Conservation (phyloP, 1,140 invertebrate genomes). For the Pollicipes pollicipes region DNA sequence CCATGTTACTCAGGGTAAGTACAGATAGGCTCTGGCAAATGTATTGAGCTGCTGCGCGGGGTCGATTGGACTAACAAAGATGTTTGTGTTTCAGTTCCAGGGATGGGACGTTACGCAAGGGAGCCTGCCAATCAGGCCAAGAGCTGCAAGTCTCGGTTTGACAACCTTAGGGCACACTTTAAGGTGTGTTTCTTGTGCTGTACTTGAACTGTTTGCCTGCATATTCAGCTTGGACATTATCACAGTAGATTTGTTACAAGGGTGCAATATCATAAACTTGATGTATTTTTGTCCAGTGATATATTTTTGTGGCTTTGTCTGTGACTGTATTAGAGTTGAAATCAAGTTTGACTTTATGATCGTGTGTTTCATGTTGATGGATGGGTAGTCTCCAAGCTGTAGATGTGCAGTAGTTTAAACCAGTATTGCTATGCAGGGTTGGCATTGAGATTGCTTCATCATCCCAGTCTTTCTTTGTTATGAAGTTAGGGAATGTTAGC, state of each 20-base stretch:
- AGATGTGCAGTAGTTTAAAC: not conserved
- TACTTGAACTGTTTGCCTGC: not conserved
- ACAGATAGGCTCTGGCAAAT: too few relatives aligned
- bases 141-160: conserved; percentile 94
- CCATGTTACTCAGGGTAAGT: too few relatives aligned
- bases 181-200: conserved; percentile 25
- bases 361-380: not conserved
- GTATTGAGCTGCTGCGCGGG: too few relatives aligned
- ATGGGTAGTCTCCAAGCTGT: not conserved
- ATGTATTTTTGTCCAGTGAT: too few relatives aligned
- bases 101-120: conserved; percentile 87
- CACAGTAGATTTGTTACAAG: too few relatives aligned
- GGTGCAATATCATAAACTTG: too few relatives aligned
- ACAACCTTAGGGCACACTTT: conserved; percentile 54
- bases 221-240: too few relatives aligned
- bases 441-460: too few relatives aligned
- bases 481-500: not conserved
- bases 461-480: too few relatives aligned
- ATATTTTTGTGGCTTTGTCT: too few relatives aligned
- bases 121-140: conserved; percentile 90
- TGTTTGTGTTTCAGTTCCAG: conserved; percentile 23
- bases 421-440: too few relatives aligned
- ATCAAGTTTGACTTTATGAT: not conserved
- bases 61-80: too few relatives aligned
- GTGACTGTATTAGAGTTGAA: not conserved